A percentile compares a stretch with the other conserved stretches of the same genome.
phyloP scores from a whole-genome alignment of 2,797 vertebrate species.

The Syndactyla subalaris region DNA sequence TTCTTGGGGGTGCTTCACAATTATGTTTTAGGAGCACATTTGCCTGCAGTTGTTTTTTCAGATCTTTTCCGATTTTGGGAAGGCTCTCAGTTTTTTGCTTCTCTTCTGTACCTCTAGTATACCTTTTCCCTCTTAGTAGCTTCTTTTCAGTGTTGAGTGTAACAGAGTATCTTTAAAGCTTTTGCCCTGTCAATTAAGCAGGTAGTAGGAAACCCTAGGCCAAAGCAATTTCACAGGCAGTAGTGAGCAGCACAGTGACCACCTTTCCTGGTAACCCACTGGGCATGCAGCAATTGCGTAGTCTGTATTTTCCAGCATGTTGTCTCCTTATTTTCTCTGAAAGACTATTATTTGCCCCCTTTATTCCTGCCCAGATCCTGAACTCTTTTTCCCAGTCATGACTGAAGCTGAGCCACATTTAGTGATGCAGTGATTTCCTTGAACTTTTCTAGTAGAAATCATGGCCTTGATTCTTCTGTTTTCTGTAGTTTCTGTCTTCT shows the following conservation, averaged over 20 bases:
- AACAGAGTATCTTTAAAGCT: neutral
- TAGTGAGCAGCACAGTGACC: neutral
- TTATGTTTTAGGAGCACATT: neutral
- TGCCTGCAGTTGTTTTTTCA: neutral
- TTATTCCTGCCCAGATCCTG: neutral
- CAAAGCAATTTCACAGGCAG: neutral
- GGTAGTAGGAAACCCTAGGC: neutral
- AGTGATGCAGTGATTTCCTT: neutral
- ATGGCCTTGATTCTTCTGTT: neutral
- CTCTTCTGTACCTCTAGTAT: neutral
- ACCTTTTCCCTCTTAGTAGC: neutral
- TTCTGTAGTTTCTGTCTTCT: neutral
- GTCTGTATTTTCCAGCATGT: neutral
- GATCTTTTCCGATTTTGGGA: neutral
- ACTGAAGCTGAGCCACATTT: neutral
- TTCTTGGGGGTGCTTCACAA: neutral
- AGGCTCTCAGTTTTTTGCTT: slow-evolving; percentile 13
- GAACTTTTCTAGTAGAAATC: neutral
- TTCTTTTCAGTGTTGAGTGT: neutral
- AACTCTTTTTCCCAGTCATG: neutral
- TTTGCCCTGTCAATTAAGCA: neutral
- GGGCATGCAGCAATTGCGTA: neutral
- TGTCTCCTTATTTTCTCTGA: neutral
- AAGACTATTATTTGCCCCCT: neutral
- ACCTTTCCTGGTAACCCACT: neutral